These are phyloP conservation scores for Cheilosia grossa DNA, from an alignment of 2,888 invertebrate genomes.

Conservation along the genomic window DNA sequence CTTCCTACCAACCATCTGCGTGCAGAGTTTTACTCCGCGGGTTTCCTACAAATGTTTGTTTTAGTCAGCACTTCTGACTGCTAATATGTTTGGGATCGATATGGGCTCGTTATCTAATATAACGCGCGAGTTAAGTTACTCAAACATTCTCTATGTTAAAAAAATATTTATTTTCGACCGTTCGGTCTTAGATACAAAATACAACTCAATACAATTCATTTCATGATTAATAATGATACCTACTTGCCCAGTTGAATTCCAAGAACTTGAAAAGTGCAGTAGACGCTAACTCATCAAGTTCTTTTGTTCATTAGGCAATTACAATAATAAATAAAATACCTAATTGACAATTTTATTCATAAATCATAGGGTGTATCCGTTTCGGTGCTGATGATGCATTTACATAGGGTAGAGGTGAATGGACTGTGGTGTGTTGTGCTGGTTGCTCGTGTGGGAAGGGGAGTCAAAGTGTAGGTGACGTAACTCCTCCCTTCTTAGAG, in stretches of 20 bases:
- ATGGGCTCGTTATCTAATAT: neutral
- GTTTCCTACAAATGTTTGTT: neutral
- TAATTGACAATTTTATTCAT: constrained; percentile 5
- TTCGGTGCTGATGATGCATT: neutral
- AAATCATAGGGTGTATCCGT: neutral
- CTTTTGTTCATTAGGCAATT: neutral
- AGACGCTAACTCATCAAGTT: constrained; percentile 1
- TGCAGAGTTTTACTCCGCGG: too few relatives aligned
- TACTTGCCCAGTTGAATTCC: constrained; percentile 6
- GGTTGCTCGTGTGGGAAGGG: neutral
- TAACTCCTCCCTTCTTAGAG: constrained; percentile 9
- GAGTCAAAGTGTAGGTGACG: neutral
- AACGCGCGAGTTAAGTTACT: too few relatives aligned
- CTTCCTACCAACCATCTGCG: too few relatives aligned
- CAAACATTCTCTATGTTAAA: too few relatives aligned
- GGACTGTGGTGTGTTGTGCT: neutral
- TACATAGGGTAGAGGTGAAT: neutral
- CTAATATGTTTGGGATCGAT: neutral
- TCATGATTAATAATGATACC: neutral
- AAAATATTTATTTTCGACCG: too few relatives aligned
- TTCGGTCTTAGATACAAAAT: too few relatives aligned
- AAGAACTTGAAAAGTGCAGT: constrained; percentile 6
- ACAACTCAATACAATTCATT: too few relatives aligned
- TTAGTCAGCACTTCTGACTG: neutral
- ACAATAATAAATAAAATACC: neutral